Base-by-base conservation (phyloP, 2,888 invertebrate genomes). In the Neoitamus cyanurus region DNA sequence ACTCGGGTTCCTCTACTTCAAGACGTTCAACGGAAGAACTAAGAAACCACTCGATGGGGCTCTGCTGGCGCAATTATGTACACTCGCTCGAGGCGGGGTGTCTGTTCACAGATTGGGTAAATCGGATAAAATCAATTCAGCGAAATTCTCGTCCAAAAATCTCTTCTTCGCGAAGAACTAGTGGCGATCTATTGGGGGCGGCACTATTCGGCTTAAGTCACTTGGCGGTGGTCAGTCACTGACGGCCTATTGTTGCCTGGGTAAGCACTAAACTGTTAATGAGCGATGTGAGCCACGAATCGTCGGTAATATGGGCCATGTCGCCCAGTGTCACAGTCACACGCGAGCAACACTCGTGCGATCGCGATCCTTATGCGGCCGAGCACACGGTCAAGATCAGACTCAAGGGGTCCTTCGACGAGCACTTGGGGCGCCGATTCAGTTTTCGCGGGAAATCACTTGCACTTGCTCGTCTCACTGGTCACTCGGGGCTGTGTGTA, bases 371-470 rank as follows among this genome's bases (percentile, higher is more conserved):
- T 70, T 70, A 30, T 13, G 70, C 31, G 58, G 58, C 25, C 20
- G 3, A 9, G 20, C 58, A 20, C 58, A 58, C 58, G 58, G 58
- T 58, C 58, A 58, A 15, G 11, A 25, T 0, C n/a, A 5, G 42
- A 15, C 34, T 58, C 9, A 58, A 58, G 3, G 15, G 7, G 58
- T 58, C 58, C 58, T 58, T 77, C 28, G 15, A 5, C 15, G n/a
- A 46, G 9, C n/a, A 30, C 72, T n/a, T n/a, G 31, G 7, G 72
- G 48, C 20, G 48, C n/a, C 48, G 11, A 13, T 34, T 28, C n/a
- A 58, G 6, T 80, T 83, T 73, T 48, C 73, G 83, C 83, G 83
- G 83, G 83, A 83, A 83, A 58, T 28, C 73, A 73, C 73, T 83
- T 72, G 13, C 31, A 73, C 48, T 75, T 36, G 30, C 34, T 20